phyloP scores from a whole-genome alignment of 2,888 invertebrate species.

The Chromoteleia sp. region DNA sequence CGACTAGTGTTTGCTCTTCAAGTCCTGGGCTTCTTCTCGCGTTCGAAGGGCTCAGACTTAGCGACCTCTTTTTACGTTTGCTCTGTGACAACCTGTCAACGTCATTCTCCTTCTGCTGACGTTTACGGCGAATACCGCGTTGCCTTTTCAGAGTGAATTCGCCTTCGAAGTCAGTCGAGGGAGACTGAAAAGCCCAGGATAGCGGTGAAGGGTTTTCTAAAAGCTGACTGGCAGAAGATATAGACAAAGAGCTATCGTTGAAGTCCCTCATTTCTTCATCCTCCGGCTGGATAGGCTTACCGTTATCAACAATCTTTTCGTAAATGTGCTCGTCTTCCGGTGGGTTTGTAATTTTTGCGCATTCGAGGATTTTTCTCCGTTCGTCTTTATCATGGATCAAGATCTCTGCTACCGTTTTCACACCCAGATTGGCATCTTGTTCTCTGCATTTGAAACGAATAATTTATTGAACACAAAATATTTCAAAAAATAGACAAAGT shows the following conservation, averaged over 20 bases:
- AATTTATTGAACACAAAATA: no score
- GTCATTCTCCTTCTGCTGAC: constrained; percentile 75
- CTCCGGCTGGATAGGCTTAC: constrained; percentile 3
- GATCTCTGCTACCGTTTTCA: constrained; percentile 81
- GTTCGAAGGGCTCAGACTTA: constrained; percentile 72
- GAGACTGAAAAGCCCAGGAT: constrained; percentile 82
- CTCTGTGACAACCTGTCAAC: constrained; percentile 72
- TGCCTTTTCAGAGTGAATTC: constrained; percentile 82
- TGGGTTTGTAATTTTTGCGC: constrained; percentile 3
- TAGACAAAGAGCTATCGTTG: constrained; percentile 82
- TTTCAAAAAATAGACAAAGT: no score
- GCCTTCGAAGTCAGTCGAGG: constrained; percentile 79
- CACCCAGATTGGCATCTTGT: constrained; percentile 75
- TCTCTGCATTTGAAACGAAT: constrained; percentile 71
- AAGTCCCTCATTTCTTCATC: constrained; percentile 73
- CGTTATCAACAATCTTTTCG: constrained; percentile 40
- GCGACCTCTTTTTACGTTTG: constrained; percentile 76
- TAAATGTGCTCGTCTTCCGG: constrained; percentile 76
- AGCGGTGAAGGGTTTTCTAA: constrained; percentile 82
- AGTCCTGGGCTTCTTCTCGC: constrained; percentile 36
- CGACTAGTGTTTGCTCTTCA: constrained; percentile 70
- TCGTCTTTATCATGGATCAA: constrained; percentile 79
- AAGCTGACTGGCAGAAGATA: constrained; percentile 81
- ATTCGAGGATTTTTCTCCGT: constrained; percentile 75
- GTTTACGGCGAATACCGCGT: constrained; percentile 81